These are phyloP conservation scores for Drosophila kohkoa DNA, from an alignment of 1,140 invertebrate genomes.

Conservation along the genomic window DNA sequence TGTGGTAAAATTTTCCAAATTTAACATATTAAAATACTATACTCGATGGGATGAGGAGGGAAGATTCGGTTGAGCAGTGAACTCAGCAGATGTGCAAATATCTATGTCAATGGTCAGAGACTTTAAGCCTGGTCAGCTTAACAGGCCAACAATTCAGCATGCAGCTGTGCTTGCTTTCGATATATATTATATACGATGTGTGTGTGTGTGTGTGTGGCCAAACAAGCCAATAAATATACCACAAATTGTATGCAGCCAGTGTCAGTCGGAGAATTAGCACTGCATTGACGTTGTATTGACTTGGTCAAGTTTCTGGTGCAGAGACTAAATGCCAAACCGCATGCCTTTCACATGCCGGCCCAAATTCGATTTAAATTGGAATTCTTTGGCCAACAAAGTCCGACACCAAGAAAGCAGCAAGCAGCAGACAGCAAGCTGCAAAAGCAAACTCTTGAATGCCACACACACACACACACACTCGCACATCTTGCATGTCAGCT, in stretches of 20 bases:
- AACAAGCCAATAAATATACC: constrained; percentile 83
- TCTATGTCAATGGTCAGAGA: constrained; percentile 68
- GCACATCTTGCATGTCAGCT: constrained; percentile 3
- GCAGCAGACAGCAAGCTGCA: constrained; percentile 1
- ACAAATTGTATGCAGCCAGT: constrained; percentile 80
- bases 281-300: constrained; percentile 72
- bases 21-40: constrained; percentile 62
- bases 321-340: constrained; percentile 50
- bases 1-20: constrained; percentile 65
- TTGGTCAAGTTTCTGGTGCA: constrained; percentile 58
- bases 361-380: constrained; percentile 82
- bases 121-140: constrained; percentile 59
- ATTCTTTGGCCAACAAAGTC: constrained; percentile 57
- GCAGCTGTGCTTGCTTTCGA: constrained; percentile 10
- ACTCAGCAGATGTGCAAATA: constrained; percentile 73
- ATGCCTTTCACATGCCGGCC: constrained; percentile 73
- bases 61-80: constrained; percentile 21
- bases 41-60: constrained; percentile 13
- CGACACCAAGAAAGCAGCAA: constrained; percentile 28
- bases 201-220: constrained; percentile 54
- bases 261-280: constrained; percentile 58
- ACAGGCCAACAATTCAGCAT: constrained; percentile 42
- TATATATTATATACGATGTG: not conserved
- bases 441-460: constrained; percentile 27
- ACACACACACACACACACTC: constrained; percentile 5